These are phyloP conservation scores for Nymphalis io DNA, from an alignment of 1,140 invertebrate genomes.

Conservation along the genomic window DNA sequence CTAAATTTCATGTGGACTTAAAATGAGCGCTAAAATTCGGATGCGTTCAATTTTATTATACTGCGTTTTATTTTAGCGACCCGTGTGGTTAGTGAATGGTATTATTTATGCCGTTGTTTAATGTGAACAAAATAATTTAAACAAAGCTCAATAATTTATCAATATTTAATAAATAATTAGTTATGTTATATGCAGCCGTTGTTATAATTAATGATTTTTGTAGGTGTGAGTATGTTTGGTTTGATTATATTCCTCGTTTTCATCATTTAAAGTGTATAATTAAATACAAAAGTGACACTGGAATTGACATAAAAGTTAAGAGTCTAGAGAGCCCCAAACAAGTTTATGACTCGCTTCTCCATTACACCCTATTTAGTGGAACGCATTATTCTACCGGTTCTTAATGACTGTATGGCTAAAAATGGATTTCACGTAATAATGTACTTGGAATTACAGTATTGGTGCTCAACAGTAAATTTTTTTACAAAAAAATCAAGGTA, in stretches of 20 bases:
- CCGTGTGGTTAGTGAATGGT: constrained; percentile 29
- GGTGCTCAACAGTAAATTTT: not conserved
- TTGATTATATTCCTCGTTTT: not conserved
- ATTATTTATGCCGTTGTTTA: constrained; percentile 37
- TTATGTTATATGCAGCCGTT: constrained; percentile 30
- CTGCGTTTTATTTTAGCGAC: constrained; percentile 35
- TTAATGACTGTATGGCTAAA: constrained; percentile 3
- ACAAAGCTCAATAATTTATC: constrained; percentile 38
- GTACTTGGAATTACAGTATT: not conserved
- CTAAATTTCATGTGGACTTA: constrained; percentile 37
- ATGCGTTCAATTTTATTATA: constrained; percentile 30
- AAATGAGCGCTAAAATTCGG: constrained; percentile 31
- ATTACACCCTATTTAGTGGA: constrained; percentile 9
- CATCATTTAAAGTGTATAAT: constrained; percentile 7
- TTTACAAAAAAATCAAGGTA: not conserved
- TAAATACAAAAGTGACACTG: not conserved
- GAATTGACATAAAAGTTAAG: constrained; percentile 8
- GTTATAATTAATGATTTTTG: constrained; percentile 28
- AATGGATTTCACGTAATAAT: constrained; percentile 1
- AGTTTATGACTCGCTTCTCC: constrained; percentile 6
- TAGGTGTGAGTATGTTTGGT: not conserved
- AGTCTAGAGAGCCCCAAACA: constrained; percentile 1
- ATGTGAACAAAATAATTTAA: constrained; percentile 32
- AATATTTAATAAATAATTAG: constrained; percentile 39
- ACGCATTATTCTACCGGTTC: constrained; percentile 7